Evolutionary conservation across 1,140 invertebrate genomes (phyloP).

Genomic region (Lethrus apterus): DNA sequence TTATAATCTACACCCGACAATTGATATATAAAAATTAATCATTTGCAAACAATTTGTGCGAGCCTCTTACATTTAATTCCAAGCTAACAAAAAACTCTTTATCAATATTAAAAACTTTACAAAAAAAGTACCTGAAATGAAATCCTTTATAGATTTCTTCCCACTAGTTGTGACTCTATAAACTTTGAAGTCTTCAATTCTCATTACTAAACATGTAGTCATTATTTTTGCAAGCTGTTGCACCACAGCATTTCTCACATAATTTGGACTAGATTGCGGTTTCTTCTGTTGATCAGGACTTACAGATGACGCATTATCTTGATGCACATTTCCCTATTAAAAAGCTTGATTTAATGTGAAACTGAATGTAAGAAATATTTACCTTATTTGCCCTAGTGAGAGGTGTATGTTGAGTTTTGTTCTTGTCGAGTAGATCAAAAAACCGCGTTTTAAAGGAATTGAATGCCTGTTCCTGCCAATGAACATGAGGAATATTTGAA

Average conservation of each 20-base stretch:
- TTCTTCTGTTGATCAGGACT: constrained; percentile 14
- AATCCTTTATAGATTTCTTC: constrained; percentile 66
- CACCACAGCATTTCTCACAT: constrained; percentile 59
- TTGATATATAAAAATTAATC: no score
- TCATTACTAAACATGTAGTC: constrained; percentile 83
- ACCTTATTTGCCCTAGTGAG: constrained; percentile 43
- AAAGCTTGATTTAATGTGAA: neutral
- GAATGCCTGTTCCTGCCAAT: constrained; percentile 68
- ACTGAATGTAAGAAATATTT: neutral
- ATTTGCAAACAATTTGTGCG: no score
- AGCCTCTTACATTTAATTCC: no score
- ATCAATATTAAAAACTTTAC: constrained; percentile 16
- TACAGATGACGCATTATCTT: neutral
- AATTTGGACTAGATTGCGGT: constrained; percentile 16
- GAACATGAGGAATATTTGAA: constrained; percentile 57
- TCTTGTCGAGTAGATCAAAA: constrained; percentile 55
- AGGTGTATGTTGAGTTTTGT: constrained; percentile 51
- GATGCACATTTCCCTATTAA: constrained; percentile 3
- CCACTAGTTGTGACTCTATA: constrained; percentile 74
- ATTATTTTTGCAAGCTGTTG: constrained; percentile 78
- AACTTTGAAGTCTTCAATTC: constrained; percentile 81
- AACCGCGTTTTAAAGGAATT: constrained; percentile 58
- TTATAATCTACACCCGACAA: no score
- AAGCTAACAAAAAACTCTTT: no score
- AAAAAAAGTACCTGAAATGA: constrained; percentile 60